Percentiles rank a stretch among this genome's conserved stretches.
Conservation (phyloP, 2,888 invertebrate genomes). For the Coenonympha arcania region DNA sequence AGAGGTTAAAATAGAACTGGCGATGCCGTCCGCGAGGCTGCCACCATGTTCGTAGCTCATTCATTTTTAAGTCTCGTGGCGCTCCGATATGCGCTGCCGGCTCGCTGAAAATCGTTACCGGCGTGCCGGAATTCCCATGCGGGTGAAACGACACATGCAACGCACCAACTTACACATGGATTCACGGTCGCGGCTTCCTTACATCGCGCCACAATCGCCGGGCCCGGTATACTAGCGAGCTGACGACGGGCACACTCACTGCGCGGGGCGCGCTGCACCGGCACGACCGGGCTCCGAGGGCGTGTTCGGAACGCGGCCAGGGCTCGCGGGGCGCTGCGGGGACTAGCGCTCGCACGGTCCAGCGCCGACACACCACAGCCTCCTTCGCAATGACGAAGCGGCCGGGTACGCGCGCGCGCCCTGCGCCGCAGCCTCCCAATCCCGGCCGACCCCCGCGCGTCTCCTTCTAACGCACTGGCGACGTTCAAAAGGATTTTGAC, state of each 20-base stretch:
- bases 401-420: constrained; percentile 73
- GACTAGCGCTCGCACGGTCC: constrained; percentile 64
- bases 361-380: constrained; percentile 71
- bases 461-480: constrained; percentile 69
- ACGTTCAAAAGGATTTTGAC: constrained; percentile 71
- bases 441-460: constrained; percentile 57
- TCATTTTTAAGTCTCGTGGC: constrained; percentile 54
- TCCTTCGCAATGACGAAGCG: constrained; percentile 73
- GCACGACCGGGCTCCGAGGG: constrained; percentile 34
- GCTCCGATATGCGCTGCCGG: constrained; percentile 43
- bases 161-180: constrained; percentile 71
- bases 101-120: constrained; percentile 56
- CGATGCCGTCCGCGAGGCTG: constrained; percentile 34
- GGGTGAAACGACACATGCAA: constrained; percentile 40
- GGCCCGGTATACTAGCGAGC: constrained; percentile 77
- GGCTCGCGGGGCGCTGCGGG: constrained; percentile 39
- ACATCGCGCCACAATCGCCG: constrained; percentile 79
- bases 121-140: constrained; percentile 46
- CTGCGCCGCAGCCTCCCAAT: constrained; percentile 66
- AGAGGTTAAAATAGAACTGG: constrained; percentile 60
- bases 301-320: constrained; percentile 43
- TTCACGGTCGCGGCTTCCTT: constrained; percentile 65
- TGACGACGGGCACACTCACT: constrained; percentile 75
- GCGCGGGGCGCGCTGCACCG: constrained; percentile 47
- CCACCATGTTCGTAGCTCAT: constrained; percentile 52